Base-by-base conservation (phyloP, 2,888 invertebrate species). In the Andrena praecox region DNA sequence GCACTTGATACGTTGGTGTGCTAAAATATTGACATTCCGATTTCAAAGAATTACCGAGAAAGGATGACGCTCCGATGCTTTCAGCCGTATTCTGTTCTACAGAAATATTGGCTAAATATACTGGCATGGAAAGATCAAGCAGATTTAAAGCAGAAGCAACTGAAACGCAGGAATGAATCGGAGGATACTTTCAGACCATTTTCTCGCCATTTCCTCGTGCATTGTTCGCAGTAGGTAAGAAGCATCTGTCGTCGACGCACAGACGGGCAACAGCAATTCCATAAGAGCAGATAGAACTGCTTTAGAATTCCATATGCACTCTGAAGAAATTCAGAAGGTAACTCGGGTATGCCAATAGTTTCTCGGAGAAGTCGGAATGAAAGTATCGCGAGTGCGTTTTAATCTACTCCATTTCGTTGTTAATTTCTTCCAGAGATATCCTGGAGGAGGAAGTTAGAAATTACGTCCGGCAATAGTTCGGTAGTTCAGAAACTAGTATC, bases 321-420 rank as follows among this genome's bases (percentile, higher is more conserved):
- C 59, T 73, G 69, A 60, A 66, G 31, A 52, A 78, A 82, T 84
- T 54, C 67, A 77, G 85, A 86, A 89, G 88, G 85, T 89, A 88
- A 87, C 87, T 87, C 82, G 81, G 77, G 86, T 85, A 85, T 88
- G 88, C 85, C 86, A 86, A 88, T 84, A 85, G 82, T 77, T 85
- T 84, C 81, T 73, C 77, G 72, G 82, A 77, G 82, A 86, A 66
- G 67, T 35, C 76, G 50, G 70, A 42, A 56, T 54, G 54, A 48
- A 84, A 72, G 62, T 52, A 68, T 56, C 71, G 27, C 59, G 56
- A 24, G 48, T 31, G 29, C 35, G 33, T 62, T 24, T 27, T 24
- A 4, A 29, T 50, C 64, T 75, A 64, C 50, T 35, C 42, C 24
- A 24, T 50, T 29, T 42, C 10, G 12, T 42, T 42, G 42, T 42